Conservation (phyloP, 2,113 vertebrate species). For the Aegithalos caudatus region DNA sequence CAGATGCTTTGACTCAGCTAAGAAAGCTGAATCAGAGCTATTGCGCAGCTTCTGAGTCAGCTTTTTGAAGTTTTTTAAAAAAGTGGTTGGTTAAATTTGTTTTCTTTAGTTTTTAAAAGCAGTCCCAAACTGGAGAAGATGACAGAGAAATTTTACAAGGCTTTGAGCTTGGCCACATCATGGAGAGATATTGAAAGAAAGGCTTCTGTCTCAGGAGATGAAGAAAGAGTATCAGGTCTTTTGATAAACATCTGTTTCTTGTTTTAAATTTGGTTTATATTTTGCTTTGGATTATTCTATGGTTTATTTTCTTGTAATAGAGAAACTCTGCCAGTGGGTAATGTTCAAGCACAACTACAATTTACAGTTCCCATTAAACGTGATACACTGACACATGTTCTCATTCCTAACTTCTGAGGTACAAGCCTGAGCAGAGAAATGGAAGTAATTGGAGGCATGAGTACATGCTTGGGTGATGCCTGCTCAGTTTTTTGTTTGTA, state of each 20-base stretch:
- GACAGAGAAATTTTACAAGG: background rate
- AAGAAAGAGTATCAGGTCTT: background rate
- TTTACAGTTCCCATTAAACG: background rate
- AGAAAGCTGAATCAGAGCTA: slow-evolving; percentile 48
- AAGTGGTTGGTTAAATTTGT: background rate
- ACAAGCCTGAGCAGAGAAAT: background rate
- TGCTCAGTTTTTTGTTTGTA: background rate
- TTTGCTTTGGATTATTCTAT: background rate
- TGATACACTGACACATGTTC: background rate
- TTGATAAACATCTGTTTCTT: background rate
- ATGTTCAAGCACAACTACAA: background rate
- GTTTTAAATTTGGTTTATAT: background rate
- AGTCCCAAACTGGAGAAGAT: background rate
- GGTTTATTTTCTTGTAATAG: background rate
- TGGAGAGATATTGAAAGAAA: background rate
- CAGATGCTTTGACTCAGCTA: slow-evolving; percentile 30
- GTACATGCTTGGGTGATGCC: background rate
- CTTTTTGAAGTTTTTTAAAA: background rate
- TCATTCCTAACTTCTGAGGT: background rate
- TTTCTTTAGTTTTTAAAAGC: background rate
- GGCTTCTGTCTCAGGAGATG: background rate
- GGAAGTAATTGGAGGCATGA: background rate
- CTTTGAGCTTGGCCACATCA: background rate
- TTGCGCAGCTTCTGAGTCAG: slow-evolving; percentile 46
- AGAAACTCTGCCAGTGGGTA: background rate